Evolutionary conservation across 2,113 vertebrate species (phyloP), one percentile per base, ranked within the genome.

Genomic region (Macquaria australasica): DNA sequence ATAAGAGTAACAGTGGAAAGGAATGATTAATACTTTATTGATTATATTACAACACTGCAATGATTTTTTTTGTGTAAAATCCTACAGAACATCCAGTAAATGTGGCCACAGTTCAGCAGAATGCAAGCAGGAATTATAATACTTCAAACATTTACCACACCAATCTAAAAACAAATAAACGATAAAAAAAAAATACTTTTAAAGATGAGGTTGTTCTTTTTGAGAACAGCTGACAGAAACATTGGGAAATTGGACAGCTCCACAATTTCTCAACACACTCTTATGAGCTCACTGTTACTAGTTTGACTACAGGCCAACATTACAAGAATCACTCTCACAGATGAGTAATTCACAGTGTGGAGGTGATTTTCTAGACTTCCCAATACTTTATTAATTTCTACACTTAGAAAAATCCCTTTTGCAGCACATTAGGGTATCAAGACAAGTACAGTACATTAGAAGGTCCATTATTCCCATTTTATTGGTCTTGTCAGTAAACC

Each of bases 1-100:
- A 71, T 31, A 0, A 1, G 7, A 14, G 5, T 21, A 51, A 59
- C 0, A 5, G 7, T 25, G 16, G 20, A 21, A 82, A 18, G 10
- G 1, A 20, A 58, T 69, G 43, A 67, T 45, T 34, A 28, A 63
- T n/a, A 34, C 25, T 82, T 64, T 73, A 37, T 34, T 88, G 2
- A 55, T 25, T 41, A 55, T n/a, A 37, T 39, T 18, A 23, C 21
- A 82, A 63, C 37, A 55, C 11, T 5, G 20, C 21, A 45, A 14
- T 25, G 4, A 11, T 8, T 51, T 3, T 31, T 63, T 48, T 16
- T 41, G 2, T 15, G 3, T 41, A 28, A 69, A 3, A 59, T 53
- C 14, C 34, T 16, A 43, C 25, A 66, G 4, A 43, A 48, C n/a
- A 59, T 67, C 14, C n/a, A 50, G 8, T 45, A 15, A 68, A 39